A percentile compares a stretch with the other conserved stretches of the same genome.
phyloP scores from a whole-genome alignment of 2,888 invertebrate species.

The Polia nebulosa region DNA sequence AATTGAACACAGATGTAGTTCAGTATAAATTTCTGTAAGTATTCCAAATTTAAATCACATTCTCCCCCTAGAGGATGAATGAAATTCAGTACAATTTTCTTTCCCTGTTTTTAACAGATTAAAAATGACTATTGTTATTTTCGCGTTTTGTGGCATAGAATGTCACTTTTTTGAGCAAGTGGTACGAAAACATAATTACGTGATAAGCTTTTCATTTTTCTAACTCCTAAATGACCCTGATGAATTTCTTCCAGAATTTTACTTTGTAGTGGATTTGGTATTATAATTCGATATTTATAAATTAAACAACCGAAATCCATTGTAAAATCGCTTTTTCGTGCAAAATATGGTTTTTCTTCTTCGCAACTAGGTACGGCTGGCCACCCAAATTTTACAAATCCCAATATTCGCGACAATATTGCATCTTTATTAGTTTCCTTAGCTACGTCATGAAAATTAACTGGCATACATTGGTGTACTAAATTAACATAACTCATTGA shows the following conservation, averaged over 20 bases:
- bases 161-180: too few relatives aligned
- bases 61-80: too few relatives aligned
- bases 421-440: not conserved
- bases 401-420: too few relatives aligned
- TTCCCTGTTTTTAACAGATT: too few relatives aligned
- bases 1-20: too few relatives aligned
- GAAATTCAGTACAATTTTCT: too few relatives aligned
- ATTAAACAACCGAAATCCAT: not conserved
- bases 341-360: not conserved
- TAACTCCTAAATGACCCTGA: not conserved
- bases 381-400: not conserved
- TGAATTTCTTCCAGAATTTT: conserved; percentile 4
- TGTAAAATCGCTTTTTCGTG: not conserved
- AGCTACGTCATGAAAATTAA: not conserved
- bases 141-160: too few relatives aligned
- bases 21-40: too few relatives aligned
- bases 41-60: too few relatives aligned
- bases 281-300: not conserved
- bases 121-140: too few relatives aligned
- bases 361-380: not conserved
- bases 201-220: not conserved
- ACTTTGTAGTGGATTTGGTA: not conserved
- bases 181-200: not conserved
- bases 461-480: not conserved
- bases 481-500: not conserved